These are phyloP conservation scores for Pipistrellus kuhlii DNA, from an alignment of 2,797 vertebrate genomes.

Conservation along the genomic window DNA sequence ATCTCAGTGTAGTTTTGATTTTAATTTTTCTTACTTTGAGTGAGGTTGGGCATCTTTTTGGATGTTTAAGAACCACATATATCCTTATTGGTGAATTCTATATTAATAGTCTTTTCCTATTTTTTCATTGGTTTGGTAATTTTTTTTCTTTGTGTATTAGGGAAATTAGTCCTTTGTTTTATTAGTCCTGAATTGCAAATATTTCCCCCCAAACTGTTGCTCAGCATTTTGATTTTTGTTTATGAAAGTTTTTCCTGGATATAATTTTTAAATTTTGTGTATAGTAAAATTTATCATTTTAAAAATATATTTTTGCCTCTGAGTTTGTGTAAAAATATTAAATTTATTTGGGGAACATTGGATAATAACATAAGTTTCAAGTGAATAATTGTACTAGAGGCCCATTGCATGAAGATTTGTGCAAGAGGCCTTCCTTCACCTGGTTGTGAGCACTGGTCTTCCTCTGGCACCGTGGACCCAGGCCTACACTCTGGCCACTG, in stretches of 20 bases:
- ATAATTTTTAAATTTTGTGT: neutral
- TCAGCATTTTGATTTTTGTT: constrained; percentile 11
- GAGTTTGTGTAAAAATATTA: neutral
- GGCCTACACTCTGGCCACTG: no score
- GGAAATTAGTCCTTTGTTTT: neutral
- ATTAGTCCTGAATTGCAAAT: neutral
- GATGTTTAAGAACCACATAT: neutral
- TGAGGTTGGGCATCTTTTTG: neutral
- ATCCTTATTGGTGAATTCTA: neutral
- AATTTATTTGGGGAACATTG: neutral
- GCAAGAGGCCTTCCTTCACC: no score
- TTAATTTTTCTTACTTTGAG: neutral
- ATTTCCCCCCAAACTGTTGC: neutral
- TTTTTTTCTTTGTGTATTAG: neutral
- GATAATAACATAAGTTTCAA: neutral
- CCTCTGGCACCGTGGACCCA: no score
- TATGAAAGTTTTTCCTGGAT: neutral
- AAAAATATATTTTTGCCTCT: neutral
- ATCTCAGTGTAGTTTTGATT: neutral
- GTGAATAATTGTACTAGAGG: neutral
- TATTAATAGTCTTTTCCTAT: neutral
- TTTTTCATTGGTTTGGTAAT: neutral
- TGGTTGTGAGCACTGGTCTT: no score
- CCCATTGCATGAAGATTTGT: no score
- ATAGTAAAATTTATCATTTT: neutral